Base-by-base conservation (phyloP, 2,113 vertebrate species). In the Lathamus discolor region DNA sequence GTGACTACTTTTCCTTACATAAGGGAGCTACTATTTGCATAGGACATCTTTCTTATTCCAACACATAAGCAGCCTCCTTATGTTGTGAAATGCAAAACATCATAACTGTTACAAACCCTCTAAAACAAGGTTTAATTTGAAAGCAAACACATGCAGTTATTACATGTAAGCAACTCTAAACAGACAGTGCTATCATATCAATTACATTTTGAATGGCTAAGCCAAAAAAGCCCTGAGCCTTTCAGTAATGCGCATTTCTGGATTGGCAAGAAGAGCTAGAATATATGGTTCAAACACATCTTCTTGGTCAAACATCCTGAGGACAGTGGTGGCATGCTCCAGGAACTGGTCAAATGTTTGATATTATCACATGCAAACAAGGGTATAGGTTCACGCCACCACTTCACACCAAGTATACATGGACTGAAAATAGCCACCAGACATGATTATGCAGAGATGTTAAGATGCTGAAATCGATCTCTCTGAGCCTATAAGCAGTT, bases 21-120 rank as follows among this genome's bases (percentile, higher is more conserved):
- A 55, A 51, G 27, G 62, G 41, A 93, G 64, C 54, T 29, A 28
- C 55, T 22, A 19, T 87, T 95, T 90, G 67, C 61, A 37, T n/a
- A 73, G 90, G 74, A 86, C 86, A 90, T 88, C 91, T 91, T 95
- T 88, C 63, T 70, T 73, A 57, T 83, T 95, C 70, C 46, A 95
- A 51, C 83, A 89, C 73, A 83, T 83, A 82, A 81, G 91, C 91
- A 64, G 62, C 29, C 49, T 95, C 89, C 90, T 54, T 55, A 92
- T 91, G 86, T 41, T 22, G 20, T 82, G 85, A 85, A 63, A 86
- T 57, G 64, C 52, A 88, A 92, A 91, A 81, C 85, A 94, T 39
- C 83, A 82, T 62, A 96, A 92, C 90, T 96, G 90, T 92, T 93
- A 91, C 31, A 94, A 93, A 84, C 86, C 66, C 82, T 61, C 49